phyloP scores from a whole-genome alignment of 2,888 invertebrate genomes.

The Ptychoptera contaminata region DNA sequence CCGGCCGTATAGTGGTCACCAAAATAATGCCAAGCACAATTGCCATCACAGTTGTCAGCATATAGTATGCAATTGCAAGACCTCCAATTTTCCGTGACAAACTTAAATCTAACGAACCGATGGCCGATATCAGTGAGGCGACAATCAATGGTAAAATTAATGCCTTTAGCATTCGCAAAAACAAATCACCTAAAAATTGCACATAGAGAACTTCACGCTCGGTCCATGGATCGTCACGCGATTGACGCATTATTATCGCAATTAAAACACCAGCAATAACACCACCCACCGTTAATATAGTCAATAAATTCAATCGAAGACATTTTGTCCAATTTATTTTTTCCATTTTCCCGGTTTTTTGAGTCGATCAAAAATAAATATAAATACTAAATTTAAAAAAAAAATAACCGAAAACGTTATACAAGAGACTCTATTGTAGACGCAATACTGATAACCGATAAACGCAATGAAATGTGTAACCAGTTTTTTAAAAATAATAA shows the following conservation, averaged over 20 bases:
- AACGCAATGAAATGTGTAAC: too few relatives aligned
- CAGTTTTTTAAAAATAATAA: too few relatives aligned
- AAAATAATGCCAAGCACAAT: slow-evolving; percentile 56
- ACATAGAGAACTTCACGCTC: slow-evolving; percentile 50
- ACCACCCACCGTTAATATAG: slow-evolving; percentile 39
- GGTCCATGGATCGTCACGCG: slow-evolving; percentile 28
- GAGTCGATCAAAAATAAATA: too few relatives aligned
- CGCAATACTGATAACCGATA: too few relatives aligned
- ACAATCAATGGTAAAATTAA: slow-evolving; percentile 57
- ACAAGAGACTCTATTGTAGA: too few relatives aligned
- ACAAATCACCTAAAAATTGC: slow-evolving; percentile 51
- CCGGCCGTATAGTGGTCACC: slow-evolving; percentile 49
- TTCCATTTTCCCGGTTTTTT: not conserved
- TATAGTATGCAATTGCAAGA: slow-evolving; percentile 49
- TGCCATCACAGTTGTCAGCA: slow-evolving; percentile 49
- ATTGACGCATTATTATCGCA: slow-evolving; percentile 30
- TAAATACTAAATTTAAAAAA: too few relatives aligned
- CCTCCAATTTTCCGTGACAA: slow-evolving; percentile 50
- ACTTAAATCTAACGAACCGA: slow-evolving; percentile 49
- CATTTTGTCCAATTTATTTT: not conserved
- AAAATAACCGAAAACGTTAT: too few relatives aligned
- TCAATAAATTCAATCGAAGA: slow-evolving; percentile 34
- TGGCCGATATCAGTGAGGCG: slow-evolving; percentile 49
- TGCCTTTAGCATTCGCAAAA: slow-evolving; percentile 56
- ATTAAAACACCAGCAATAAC: slow-evolving; percentile 38